A percentile compares a stretch with the other conserved stretches of the same genome.
Evolutionary conservation across 2,113 vertebrate genomes (phyloP).

Genomic region (Tragelaphus strepsiceros): DNA sequence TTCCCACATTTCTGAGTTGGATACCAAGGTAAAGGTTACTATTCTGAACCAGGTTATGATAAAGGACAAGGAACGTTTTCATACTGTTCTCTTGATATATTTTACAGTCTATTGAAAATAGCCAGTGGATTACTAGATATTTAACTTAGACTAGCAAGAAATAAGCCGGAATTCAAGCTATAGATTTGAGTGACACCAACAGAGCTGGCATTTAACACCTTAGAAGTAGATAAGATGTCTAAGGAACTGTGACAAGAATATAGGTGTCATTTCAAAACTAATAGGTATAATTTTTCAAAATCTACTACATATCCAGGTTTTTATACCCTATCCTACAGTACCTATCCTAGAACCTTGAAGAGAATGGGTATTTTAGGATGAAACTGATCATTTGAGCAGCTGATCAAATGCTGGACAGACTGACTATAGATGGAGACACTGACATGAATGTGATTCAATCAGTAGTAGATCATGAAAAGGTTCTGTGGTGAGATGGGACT

Average conservation of each 20-base stretch:
- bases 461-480: neutral
- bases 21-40: neutral
- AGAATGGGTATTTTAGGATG: neutral
- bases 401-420: neutral
- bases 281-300: neutral
- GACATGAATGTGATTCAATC: neutral
- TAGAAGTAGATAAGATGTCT: neutral
- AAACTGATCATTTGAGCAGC: neutral
- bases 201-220: neutral
- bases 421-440: neutral
- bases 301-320: neutral
- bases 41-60: neutral
- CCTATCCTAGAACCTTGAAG: neutral
- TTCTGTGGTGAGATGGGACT: neutral
- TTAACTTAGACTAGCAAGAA: neutral
- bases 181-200: neutral
- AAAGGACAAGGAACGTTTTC: neutral
- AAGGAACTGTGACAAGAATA: neutral
- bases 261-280: neutral
- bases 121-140: neutral
- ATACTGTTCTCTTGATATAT: neutral
- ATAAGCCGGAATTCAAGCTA: neutral
- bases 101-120: neutral
- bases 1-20: neutral
- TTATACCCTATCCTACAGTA: neutral